Evolutionary conservation across 2,888 invertebrate genomes (phyloP).

Genomic region (Phrixothrix hirtus): DNA sequence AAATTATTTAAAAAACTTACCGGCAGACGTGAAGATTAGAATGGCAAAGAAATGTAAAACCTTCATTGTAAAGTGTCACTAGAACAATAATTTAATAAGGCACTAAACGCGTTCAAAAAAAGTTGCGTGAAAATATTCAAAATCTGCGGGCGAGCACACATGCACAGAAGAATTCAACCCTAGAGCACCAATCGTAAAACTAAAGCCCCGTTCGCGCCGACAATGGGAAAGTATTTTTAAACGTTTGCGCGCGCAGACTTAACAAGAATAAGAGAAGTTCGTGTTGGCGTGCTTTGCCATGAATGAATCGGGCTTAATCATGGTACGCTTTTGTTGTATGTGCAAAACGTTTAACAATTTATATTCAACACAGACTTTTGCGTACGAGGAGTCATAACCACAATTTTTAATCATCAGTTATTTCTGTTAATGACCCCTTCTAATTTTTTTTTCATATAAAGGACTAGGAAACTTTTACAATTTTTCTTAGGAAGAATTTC

Average conservation of each 20-base stretch:
- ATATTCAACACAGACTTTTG: conserved; percentile 2
- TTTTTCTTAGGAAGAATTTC: no score
- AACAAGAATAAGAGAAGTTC: conserved; percentile 1
- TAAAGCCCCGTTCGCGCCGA: conserved; percentile 17
- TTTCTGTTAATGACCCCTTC: conserved; percentile 7
- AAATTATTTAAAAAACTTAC: neutral
- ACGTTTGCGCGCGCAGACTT: conserved; percentile 14
- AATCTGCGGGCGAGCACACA: neutral
- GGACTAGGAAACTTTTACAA: no score
- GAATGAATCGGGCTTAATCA: conserved; percentile 10
- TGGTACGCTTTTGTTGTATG: neutral
- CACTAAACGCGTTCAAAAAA: conserved; percentile 1
- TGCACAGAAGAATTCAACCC: conserved; percentile 1
- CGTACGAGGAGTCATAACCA: neutral
- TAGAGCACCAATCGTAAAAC: conserved; percentile 10
- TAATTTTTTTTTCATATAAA: no score
- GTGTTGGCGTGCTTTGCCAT: neutral
- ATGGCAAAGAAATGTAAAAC: neutral
- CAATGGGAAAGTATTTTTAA: conserved; percentile 17
- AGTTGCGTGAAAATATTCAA: neutral
- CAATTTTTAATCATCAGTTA: conserved; percentile 8
- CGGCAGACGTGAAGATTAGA: neutral
- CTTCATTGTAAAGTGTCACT: neutral
- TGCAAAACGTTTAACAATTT: conserved; percentile 2
- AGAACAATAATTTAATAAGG: conserved; percentile 2